Conservation (phyloP, 2,797 vertebrate species). For the Pteropus rufus region DNA sequence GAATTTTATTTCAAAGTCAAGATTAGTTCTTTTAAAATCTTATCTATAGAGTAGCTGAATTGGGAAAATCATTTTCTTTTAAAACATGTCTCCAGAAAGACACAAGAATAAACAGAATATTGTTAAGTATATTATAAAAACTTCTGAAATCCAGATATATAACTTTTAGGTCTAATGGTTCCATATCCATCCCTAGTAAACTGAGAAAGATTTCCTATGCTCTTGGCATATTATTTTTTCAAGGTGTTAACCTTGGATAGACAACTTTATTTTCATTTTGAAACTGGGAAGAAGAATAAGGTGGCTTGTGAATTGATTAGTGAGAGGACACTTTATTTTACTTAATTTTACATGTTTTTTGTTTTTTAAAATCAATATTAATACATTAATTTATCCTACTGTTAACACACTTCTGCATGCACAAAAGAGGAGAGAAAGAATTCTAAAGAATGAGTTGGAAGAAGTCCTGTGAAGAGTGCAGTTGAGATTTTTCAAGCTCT, state of each 20-base stretch:
- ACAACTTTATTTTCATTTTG: background rate
- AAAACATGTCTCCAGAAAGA: background rate
- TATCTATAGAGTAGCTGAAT: background rate
- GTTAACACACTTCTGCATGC: background rate
- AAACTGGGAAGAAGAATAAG: background rate
- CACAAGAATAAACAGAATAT: background rate
- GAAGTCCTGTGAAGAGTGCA: background rate
- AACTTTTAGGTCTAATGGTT: background rate
- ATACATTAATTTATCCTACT: background rate
- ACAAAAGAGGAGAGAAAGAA: background rate
- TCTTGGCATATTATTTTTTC: background rate
- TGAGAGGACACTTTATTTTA: background rate
- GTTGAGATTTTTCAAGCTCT: background rate
- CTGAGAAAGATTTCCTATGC: background rate
- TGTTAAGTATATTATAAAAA: conserved; percentile 7
- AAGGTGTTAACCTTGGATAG: background rate
- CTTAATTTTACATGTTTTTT: background rate
- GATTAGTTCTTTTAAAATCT: background rate
- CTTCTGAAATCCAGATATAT: background rate
- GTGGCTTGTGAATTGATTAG: background rate
- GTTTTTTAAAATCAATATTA: background rate
- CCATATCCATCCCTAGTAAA: background rate
- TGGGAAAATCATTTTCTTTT: background rate
- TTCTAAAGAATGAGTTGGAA: background rate
- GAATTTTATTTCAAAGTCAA: background rate